Base-by-base conservation (phyloP, 2,888 invertebrate genomes). In the Trissolcus brochymenae region DNA sequence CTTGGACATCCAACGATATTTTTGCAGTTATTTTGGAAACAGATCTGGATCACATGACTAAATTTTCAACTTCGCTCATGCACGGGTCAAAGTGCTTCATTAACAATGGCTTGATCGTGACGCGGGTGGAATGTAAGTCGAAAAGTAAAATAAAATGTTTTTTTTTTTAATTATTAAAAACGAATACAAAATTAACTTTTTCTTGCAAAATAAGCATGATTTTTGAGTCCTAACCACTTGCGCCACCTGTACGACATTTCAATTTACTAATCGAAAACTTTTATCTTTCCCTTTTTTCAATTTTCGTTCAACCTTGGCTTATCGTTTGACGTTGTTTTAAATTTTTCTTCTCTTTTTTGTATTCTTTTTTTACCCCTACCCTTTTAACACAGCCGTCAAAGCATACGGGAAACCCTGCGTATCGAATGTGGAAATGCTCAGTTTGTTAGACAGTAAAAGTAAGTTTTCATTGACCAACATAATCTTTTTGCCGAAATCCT, bases 1-100 rank as follows among this genome's bases (percentile, higher is more conserved):
- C 95, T 29, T 96, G 96, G 96, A 94, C 93, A 84, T 93, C 93
- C 61, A 92, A 93, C 61, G 93, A 94, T 79, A 92, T 93, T 86
- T 92, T 96, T 84, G 94, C 94, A 60, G 90, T 95, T 80, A 92
- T 96, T 76, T 84, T 96, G 67, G 94, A 94, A 87, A 94, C 95
- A 53, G 95, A 95, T 86, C 91, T 95, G 81, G 93, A 94, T 84
- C 92, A 94, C 83, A 91, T 96, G 55, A 93, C 94, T 76, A 91
- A 93, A 81, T 91, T 95, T 78, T 92, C 94, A 56, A 92, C 93
- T 79, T 92, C 93, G 82, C 94, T 95, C 88, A 92, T 94, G 86
- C 92, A 93, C 82, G 93, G 93, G 83, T 35, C 35, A 35, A 90
- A 93, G 86, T 92, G 94, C 84, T 92, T 93, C 82, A 93, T 96